Base-by-base conservation (phyloP, 2,888 invertebrate species). In the Hololepta plana region DNA sequence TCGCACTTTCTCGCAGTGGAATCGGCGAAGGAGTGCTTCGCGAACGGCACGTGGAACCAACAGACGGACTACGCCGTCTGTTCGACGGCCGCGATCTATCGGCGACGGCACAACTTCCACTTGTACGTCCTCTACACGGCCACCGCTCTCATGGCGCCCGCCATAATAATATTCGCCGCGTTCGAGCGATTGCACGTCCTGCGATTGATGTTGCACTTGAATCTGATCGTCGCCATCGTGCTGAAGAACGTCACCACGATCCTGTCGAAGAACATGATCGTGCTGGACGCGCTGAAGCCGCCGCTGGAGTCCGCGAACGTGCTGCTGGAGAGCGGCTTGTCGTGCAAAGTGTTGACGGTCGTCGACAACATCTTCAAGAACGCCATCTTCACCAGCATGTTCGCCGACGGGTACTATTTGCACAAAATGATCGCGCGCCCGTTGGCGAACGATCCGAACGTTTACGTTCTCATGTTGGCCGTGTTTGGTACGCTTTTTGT, bases 341-440 rank as follows among this genome's bases (percentile, higher is more conserved):
- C 53, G 6, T 73, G 73, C 37, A 55, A 63, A 23, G 33, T 61
- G 7, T 47, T 72, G 7, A 61, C 67, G 0, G 53, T 64, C 23
- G 49, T 63, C 1, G 67, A 67, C 34, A 59, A 61, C 21, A 40
- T 60, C 1, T 57, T 65, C 0, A 60, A 59, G 3, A 69, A 68
- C 39, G 53, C 57, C 0, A 71, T 74, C 22, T 77, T 72, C 41
- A 61, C 68, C 3, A 72, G 70, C 45, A 76, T 76, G 75, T 50
- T 75, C 23, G 53, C 68, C 2, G 72, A 72, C 42, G 72, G 68
- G 1, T 50, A 67, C 17, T 72, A 67, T 42, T 45, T 77, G 3
- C 74, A 76, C 40, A 61, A 72, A 23, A 55, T 68, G 10, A 67
- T 77, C 15, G 74, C 69, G 0, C 61, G 68, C 11, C 63, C 72